These are phyloP conservation scores for Aphelocoma californica DNA, from an alignment of 2,797 vertebrate genomes.

Conservation along the genomic window DNA sequence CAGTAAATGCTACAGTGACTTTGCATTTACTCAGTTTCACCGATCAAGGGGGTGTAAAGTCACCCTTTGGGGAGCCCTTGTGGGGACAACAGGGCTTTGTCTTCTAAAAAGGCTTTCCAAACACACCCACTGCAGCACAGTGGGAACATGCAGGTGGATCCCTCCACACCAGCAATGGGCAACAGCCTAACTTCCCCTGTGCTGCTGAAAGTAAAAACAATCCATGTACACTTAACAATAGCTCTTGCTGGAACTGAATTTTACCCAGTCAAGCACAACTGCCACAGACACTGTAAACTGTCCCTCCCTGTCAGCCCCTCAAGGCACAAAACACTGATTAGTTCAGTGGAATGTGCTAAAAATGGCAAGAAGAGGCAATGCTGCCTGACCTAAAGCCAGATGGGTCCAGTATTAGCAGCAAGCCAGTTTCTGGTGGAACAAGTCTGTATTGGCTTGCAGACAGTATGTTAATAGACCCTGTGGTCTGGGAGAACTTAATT, in stretches of 20 bases:
- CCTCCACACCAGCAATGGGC: background rate
- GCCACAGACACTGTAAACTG: slow-evolving; percentile 18
- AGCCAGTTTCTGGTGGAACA: slow-evolving; percentile 60
- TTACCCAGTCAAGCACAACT: slow-evolving; percentile 32
- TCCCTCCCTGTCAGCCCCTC: slow-evolving; percentile 29
- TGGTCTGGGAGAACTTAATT: background rate
- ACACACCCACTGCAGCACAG: background rate
- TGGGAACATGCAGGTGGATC: background rate
- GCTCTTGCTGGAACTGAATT: background rate
- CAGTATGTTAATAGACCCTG: slow-evolving; percentile 17
- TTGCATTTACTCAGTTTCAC: background rate
- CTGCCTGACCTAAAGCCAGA: slow-evolving; percentile 30
- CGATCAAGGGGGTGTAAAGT: background rate
- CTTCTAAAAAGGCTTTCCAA: background rate
- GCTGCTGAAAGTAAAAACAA: background rate
- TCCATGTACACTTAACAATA: background rate
- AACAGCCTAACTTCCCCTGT: background rate
- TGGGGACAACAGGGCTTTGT: background rate
- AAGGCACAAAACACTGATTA: slow-evolving; percentile 40
- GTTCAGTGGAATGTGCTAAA: slow-evolving; percentile 56
- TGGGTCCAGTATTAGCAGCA: slow-evolving; percentile 28
- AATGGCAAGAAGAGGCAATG: slow-evolving; percentile 37
- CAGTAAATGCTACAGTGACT: background rate
- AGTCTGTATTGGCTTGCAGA: slow-evolving; percentile 46
- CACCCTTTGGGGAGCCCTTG: background rate